phyloP scores from a whole-genome alignment of 2,113 vertebrate species.

The Pygoscelis antarcticus region DNA sequence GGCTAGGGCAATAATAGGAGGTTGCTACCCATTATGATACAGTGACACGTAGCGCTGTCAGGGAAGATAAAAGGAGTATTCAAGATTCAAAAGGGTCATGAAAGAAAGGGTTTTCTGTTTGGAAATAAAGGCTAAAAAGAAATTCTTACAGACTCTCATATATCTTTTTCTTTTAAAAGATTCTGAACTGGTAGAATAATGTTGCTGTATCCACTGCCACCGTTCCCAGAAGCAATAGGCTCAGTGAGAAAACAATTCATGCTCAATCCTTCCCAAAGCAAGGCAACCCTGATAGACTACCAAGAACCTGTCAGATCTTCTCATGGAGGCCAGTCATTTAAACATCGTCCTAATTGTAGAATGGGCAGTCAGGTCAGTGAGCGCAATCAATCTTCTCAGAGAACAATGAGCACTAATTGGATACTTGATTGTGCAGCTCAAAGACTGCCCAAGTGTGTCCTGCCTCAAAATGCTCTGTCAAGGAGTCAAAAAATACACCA shows the following conservation, averaged over 20 bases:
- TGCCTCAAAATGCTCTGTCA: not conserved
- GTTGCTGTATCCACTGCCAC: not conserved
- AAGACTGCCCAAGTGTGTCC: not conserved
- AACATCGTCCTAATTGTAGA: not conserved
- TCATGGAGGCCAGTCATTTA: not conserved
- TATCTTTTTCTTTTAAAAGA: not conserved
- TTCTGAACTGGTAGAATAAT: not conserved
- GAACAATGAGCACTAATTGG: not conserved
- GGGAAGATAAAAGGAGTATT: not conserved
- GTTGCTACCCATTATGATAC: not conserved
- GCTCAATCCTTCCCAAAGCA: not conserved
- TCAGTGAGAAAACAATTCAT: not conserved
- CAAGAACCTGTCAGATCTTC: not conserved
- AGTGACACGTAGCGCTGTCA: rapidly evolving
- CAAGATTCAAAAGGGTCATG: not conserved
- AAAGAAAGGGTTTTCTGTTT: not conserved
- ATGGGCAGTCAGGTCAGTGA: not conserved
- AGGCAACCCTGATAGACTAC: not conserved
- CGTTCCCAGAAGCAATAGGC: not conserved
- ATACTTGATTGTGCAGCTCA: not conserved
- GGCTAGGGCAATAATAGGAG: not conserved
- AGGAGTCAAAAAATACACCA: not conserved
- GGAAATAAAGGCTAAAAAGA: not conserved
- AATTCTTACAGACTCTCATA: not conserved
- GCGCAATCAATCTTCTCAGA: not conserved